Conservation (phyloP, 2,113 vertebrate genomes). For the Pollimyrus isidori region DNA sequence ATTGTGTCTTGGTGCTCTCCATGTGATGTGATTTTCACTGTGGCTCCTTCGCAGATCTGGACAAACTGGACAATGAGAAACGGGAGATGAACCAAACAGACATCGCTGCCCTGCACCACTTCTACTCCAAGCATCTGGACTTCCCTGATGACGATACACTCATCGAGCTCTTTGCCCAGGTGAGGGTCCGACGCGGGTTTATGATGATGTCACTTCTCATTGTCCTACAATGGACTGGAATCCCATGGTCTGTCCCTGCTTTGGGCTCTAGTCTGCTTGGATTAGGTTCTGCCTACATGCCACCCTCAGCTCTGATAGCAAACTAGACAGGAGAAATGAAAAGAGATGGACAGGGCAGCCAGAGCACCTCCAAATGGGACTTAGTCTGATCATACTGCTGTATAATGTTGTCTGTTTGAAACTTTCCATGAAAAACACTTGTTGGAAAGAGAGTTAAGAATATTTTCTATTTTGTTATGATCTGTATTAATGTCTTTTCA, state of each 20-base stretch:
- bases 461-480: too few species aligned
- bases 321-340: background rate
- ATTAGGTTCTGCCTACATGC: background rate
- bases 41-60: constrained; percentile 64
- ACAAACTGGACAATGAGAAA: constrained; percentile 86
- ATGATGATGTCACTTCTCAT: background rate
- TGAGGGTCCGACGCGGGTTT: constrained; percentile 36
- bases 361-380: background rate
- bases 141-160: constrained; percentile 70
- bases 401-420: background rate
- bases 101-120: constrained; percentile 78
- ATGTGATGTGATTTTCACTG: background rate
- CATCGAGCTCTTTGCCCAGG: constrained; percentile 83
- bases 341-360: background rate
- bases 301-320: background rate
- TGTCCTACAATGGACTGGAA: background rate
- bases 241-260: background rate
- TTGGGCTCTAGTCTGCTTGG: background rate
- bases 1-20: background rate
- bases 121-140: constrained; percentile 88
- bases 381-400: background rate
- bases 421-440: background rate
- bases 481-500: too few species aligned
- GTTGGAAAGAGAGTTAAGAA: too few species aligned
- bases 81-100: constrained; percentile 77